Evolutionary conservation across 2,888 invertebrate species (phyloP).

Genomic region (Lacanobia wlatinum): DNA sequence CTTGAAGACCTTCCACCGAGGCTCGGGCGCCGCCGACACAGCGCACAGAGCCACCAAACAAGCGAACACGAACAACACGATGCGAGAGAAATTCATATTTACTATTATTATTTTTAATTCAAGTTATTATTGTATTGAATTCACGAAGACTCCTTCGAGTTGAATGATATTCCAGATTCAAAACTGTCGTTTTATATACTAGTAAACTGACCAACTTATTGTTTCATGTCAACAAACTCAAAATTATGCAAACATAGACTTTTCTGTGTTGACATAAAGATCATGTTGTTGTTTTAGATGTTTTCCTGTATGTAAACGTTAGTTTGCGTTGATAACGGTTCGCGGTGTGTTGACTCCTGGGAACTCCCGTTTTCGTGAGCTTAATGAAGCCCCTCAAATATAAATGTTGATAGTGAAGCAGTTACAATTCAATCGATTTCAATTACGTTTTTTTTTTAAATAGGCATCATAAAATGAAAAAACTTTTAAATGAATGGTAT

Average conservation of each 20-base stretch:
- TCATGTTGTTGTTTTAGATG: background rate
- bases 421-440: background rate
- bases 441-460: background rate
- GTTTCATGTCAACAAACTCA: constrained; percentile 10
- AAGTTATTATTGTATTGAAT: constrained; percentile 26
- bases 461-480: no score
- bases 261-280: background rate
- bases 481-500: background rate
- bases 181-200: constrained; percentile 46
- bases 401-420: background rate
- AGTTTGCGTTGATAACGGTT: constrained; percentile 40
- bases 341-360: constrained; percentile 25
- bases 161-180: constrained; percentile 51
- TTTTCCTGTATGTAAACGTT: constrained; percentile 4
- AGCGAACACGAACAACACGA: constrained; percentile 77
- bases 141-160: constrained; percentile 20
- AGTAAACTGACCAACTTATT: background rate
- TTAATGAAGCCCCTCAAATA: background rate
- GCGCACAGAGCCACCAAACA: constrained; percentile 72
- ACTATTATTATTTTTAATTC: constrained; percentile 38
- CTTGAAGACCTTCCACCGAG: constrained; percentile 78
- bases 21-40: constrained; percentile 76
- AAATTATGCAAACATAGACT: constrained; percentile 9
- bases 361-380: constrained; percentile 44
- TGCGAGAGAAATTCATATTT: constrained; percentile 76